Evolutionary conservation across 2,113 vertebrate genomes (phyloP).

Genomic region (Psilopsiagon aurifrons): DNA sequence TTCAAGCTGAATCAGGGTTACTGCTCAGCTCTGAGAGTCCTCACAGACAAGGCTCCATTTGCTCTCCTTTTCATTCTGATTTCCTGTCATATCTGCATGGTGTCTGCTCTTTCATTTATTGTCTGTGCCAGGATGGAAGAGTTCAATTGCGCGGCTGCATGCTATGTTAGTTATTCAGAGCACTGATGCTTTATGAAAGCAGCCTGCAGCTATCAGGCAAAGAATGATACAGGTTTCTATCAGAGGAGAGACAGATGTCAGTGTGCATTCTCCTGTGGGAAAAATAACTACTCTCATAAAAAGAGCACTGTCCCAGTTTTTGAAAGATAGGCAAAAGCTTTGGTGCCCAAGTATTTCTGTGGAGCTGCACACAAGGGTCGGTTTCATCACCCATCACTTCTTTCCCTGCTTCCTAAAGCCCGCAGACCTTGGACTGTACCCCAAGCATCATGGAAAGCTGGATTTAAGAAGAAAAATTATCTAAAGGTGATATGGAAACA

Average conservation of each 20-base stretch:
- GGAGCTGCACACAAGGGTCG: not conserved
- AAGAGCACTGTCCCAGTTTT: slow-evolving; percentile 5
- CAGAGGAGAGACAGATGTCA: slow-evolving; percentile 48
- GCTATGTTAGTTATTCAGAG: slow-evolving; percentile 14
- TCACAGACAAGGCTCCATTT: not conserved
- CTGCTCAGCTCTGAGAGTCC: not conserved
- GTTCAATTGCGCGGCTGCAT: not conserved
- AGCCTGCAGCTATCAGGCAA: slow-evolving; percentile 37
- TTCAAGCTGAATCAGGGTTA: not conserved
- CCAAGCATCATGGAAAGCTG: not conserved
- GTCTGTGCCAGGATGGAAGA: not conserved
- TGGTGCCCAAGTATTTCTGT: not conserved
- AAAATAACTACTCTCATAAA: not conserved
- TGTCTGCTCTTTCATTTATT: not conserved
- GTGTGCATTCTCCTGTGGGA: not conserved
- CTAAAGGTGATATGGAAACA: not conserved
- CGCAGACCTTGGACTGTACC: not conserved
- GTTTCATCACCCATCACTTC: not conserved
- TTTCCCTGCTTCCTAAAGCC: not conserved
- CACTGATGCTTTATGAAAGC: slow-evolving; percentile 46
- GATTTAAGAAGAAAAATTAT: not conserved
- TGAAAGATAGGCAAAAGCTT: not conserved
- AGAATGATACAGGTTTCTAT: slow-evolving; percentile 30
- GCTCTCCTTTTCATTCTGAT: not conserved
- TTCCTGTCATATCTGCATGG: not conserved